Conservation (phyloP, 2,797 vertebrate genomes). For the Amblyraja radiata region DNA sequence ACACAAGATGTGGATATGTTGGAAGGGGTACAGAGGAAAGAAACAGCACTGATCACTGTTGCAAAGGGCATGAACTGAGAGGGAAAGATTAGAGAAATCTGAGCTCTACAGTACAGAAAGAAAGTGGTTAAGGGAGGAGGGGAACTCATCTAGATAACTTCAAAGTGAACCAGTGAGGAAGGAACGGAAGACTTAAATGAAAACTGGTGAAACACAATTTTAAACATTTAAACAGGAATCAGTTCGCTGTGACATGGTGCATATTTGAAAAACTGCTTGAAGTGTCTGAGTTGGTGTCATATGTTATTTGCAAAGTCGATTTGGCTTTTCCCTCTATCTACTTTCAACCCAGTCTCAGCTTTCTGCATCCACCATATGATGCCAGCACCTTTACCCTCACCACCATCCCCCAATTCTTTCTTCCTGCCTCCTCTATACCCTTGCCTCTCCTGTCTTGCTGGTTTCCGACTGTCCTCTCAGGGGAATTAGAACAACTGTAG, state of each 20-base stretch:
- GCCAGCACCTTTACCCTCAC: too few relatives aligned
- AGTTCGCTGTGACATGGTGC: constrained; percentile 1
- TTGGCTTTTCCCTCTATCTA: not conserved
- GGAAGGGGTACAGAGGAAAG: constrained; percentile 31
- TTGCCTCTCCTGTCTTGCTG: not conserved
- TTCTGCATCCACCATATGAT: not conserved
- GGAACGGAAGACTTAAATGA: constrained; percentile 17
- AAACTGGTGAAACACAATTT: constrained; percentile 26
- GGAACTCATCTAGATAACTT: constrained; percentile 3
- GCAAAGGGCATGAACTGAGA: constrained; percentile 26
- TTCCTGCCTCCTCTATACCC: not conserved
- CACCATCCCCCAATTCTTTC: not conserved
- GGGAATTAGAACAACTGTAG: too few relatives aligned
- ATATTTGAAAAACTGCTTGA: constrained; percentile 9
- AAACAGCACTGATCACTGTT: not conserved
- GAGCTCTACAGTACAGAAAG: not conserved
- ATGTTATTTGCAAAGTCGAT: not conserved
- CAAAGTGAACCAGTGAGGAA: constrained; percentile 8
- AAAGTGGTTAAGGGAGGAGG: constrained; percentile 29
- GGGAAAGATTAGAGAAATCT: constrained; percentile 15
- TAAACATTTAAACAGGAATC: constrained; percentile 10
- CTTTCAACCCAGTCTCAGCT: not conserved
- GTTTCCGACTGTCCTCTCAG: not conserved
- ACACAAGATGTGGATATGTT: constrained; percentile 20
- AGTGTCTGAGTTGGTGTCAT: not conserved